Conservation (phyloP, 1,140 invertebrate genomes). For the Drosophila grimshawi region DNA sequence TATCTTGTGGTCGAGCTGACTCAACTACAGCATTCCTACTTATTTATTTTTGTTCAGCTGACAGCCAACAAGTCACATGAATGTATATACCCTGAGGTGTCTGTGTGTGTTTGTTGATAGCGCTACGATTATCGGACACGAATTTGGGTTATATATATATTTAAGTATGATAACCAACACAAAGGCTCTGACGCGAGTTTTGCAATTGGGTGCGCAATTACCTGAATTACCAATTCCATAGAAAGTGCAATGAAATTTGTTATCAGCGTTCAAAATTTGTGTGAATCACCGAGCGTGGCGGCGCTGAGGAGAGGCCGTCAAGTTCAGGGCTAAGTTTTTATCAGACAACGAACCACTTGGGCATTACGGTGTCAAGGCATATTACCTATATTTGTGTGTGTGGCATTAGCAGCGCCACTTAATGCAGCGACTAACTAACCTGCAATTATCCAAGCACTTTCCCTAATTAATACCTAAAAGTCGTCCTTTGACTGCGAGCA, state of each 20-base stretch:
- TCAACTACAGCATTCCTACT: no score
- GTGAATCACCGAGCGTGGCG: slow-evolving; percentile 9
- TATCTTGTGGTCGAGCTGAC: no score
- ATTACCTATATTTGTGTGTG: background rate
- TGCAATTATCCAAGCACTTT: slow-evolving; percentile 14
- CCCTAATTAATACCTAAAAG: slow-evolving; percentile 16
- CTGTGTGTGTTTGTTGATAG: slow-evolving; percentile 3
- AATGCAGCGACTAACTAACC: background rate
- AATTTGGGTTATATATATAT: slow-evolving; percentile 38
- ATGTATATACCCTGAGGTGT: slow-evolving; percentile 44
- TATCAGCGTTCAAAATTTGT: slow-evolving; percentile 19
- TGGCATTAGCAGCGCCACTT: no score
- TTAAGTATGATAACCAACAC: slow-evolving; percentile 17
- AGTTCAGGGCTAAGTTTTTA: slow-evolving; percentile 31
- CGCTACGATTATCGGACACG: slow-evolving; percentile 50
- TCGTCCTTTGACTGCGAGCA: slow-evolving; percentile 9
- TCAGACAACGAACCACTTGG: background rate
- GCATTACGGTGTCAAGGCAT: background rate
- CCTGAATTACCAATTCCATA: background rate
- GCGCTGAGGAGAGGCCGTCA: background rate
- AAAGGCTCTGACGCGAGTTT: slow-evolving; percentile 2
- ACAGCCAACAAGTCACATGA: slow-evolving; percentile 52
- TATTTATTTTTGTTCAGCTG: slow-evolving; percentile 32
- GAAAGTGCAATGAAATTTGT: slow-evolving; percentile 51
- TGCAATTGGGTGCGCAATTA: slow-evolving; percentile 8